Evolutionary conservation across 2,797 vertebrate species (phyloP).

Genomic region (Bradypodion ventrale): DNA sequence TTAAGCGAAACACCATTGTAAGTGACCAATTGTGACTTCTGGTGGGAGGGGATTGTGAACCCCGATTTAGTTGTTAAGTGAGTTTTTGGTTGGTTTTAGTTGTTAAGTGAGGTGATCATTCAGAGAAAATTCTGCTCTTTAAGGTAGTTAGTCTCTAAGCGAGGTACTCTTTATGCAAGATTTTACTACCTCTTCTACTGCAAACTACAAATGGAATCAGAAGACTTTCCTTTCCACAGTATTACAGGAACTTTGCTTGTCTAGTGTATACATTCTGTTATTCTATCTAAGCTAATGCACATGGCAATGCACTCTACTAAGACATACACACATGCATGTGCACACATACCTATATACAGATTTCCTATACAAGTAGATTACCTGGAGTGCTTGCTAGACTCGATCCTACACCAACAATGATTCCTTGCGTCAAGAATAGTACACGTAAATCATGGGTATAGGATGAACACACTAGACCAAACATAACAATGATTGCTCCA

Average conservation of each 20-base stretch:
- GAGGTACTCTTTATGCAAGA: no score
- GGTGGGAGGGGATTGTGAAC: no score
- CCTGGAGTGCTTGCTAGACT: constrained; percentile 36
- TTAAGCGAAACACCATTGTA: no score
- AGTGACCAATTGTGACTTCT: no score
- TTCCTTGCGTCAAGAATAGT: constrained; percentile 45
- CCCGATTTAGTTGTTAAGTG: no score
- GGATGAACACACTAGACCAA: constrained; percentile 37
- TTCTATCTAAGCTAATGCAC: not conserved
- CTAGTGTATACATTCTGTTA: not conserved
- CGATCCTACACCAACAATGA: constrained; percentile 41
- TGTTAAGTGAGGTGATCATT: no score
- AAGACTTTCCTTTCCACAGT: not conserved
- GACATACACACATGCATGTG: no score
- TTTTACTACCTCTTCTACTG: not conserved
- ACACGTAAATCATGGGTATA: constrained; percentile 26
- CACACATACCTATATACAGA: no score
- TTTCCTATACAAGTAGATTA: not conserved
- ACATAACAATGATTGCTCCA: constrained; percentile 33
- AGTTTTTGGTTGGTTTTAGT: no score
- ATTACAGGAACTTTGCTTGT: not conserved
- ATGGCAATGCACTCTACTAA: no score
- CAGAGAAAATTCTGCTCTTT: no score
- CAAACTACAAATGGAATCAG: not conserved
- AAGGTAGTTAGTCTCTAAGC: no score